Percentiles rank a stretch among this genome's conserved stretches.
Conservation (phyloP, 2,797 vertebrate species). For the Argya squamiceps region DNA sequence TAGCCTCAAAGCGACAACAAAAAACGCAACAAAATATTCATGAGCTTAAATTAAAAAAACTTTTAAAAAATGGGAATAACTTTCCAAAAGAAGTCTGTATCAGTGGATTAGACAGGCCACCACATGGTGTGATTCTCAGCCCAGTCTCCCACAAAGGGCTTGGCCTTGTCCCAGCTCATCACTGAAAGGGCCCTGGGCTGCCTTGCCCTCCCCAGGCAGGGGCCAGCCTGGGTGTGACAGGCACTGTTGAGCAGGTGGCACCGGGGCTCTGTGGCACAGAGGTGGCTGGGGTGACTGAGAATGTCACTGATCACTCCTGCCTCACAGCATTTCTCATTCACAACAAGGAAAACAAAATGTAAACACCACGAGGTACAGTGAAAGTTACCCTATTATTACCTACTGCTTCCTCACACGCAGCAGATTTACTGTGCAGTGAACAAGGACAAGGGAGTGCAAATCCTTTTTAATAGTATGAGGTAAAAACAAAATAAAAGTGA, state of each 20-base stretch:
- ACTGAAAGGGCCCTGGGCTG: fast-evolving
- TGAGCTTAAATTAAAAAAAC: background rate
- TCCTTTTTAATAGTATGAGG: background rate
- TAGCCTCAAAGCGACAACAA: background rate
- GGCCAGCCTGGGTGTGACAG: background rate
- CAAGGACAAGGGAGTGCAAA: background rate
- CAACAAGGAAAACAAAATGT: background rate
- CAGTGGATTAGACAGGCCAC: background rate
- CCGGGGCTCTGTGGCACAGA: background rate
- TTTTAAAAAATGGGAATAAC: background rate
- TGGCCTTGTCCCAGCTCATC: background rate
- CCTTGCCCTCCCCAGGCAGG: background rate
- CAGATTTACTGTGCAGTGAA: background rate
- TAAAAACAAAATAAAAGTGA: slow-evolving; percentile 1
- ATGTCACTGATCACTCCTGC: background rate
- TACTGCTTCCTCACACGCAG: background rate
- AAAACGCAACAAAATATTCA: slow-evolving; percentile 15
- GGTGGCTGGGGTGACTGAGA: background rate
- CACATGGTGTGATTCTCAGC: background rate
- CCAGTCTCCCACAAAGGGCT: background rate
- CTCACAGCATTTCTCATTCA: background rate
- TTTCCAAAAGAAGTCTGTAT: background rate
- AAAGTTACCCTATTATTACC: background rate
- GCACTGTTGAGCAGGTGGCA: fast-evolving
- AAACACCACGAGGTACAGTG: background rate